A percentile compares a stretch with the other conserved stretches of the same genome.
Evolutionary conservation across 2,797 vertebrate species (phyloP).

Genomic region (Otolemur crassicaudatus): DNA sequence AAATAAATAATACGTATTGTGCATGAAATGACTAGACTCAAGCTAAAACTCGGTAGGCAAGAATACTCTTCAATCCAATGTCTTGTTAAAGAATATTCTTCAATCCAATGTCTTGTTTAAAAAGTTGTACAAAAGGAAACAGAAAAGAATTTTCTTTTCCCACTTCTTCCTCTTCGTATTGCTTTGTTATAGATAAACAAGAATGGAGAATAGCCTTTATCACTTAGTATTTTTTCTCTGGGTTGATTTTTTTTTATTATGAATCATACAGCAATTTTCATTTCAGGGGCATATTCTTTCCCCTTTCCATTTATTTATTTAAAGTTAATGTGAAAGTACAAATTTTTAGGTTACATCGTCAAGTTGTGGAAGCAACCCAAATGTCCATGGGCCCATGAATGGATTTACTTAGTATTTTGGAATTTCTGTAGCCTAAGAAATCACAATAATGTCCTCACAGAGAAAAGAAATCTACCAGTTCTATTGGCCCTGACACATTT

Average conservation of each 20-base stretch:
- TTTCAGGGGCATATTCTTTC: neutral
- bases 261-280: slow-evolving; percentile 29
- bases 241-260: neutral
- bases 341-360: too few species aligned
- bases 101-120: neutral
- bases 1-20: neutral
- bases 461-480: neutral
- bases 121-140: neutral
- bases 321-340: too few species aligned
- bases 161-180: neutral
- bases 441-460: rapidly evolving
- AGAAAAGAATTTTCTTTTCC: neutral
- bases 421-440: neutral
- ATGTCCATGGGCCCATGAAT: too few species aligned
- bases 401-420: neutral
- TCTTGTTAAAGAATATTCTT: neutral
- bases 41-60: neutral
- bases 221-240: neutral
- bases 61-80: neutral
- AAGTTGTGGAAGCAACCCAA: too few species aligned
- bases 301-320: neutral
- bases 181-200: neutral
- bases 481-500: neutral
- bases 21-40: neutral
- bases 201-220: neutral